Evolutionary conservation across 2,113 vertebrate genomes (phyloP).

Genomic region (Sula dactylatra): DNA sequence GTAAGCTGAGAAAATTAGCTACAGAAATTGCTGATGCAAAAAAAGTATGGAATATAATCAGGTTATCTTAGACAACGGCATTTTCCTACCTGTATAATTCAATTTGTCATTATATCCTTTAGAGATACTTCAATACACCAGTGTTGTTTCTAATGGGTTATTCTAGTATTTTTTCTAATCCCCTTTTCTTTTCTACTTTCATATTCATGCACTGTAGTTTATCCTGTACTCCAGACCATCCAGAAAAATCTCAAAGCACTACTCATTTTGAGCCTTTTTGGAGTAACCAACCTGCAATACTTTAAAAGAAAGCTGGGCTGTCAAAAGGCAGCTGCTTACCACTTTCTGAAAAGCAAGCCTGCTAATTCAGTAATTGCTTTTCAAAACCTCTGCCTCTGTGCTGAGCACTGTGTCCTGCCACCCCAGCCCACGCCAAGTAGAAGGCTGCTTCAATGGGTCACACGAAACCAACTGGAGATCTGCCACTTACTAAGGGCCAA

Average conservation of each 20-base stretch:
- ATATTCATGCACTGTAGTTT: background rate
- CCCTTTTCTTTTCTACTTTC: background rate
- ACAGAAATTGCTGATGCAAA: background rate
- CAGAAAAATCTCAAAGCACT: background rate
- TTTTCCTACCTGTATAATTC: background rate
- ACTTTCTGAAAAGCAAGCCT: background rate
- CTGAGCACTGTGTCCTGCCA: background rate
- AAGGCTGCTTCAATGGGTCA: background rate
- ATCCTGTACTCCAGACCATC: background rate
- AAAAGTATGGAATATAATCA: background rate
- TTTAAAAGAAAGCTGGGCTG: background rate
- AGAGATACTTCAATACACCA: background rate
- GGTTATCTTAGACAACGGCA: background rate
- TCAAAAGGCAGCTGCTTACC: background rate
- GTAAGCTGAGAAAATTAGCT: background rate
- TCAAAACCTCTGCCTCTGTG: background rate
- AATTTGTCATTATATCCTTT: background rate
- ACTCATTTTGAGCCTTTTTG: background rate
- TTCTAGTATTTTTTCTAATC: background rate
- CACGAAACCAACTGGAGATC: background rate
- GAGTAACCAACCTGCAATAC: background rate
- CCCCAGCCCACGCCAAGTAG: background rate
- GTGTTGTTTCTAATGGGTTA: background rate
- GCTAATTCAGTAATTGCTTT: constrained; percentile 3
- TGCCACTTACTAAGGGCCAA: background rate